These are phyloP conservation scores for Tachyglossus aculeatus DNA, from an alignment of 2,797 vertebrate species.

Conservation along the genomic window DNA sequence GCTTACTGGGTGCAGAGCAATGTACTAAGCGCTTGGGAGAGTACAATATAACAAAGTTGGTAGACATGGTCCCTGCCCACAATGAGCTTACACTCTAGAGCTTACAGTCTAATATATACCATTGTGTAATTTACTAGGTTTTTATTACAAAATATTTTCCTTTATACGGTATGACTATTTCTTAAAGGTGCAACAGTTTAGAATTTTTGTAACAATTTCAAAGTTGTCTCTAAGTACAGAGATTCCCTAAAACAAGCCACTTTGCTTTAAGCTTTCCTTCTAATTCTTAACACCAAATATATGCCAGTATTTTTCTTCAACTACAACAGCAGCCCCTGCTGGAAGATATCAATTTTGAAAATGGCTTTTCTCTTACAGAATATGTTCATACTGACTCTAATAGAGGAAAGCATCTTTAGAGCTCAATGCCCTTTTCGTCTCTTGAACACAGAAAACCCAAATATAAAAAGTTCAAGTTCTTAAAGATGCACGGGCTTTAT, in stretches of 20 bases:
- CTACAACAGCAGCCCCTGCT: constrained; percentile 51
- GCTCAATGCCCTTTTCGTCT: neutral
- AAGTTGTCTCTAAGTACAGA: constrained; percentile 19
- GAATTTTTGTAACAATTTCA: no score
- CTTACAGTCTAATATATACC: neutral
- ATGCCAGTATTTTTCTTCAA: neutral
- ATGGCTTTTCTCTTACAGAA: constrained; percentile 2
- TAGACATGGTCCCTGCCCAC: no score
- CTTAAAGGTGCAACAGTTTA: no score
- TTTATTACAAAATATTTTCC: constrained; percentile 27
- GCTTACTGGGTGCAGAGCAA: no score
- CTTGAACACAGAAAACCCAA: neutral
- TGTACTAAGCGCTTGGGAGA: no score
- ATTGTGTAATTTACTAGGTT: neutral
- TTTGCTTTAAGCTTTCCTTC: neutral
- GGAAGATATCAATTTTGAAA: constrained; percentile 17
- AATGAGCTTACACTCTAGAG: no score
- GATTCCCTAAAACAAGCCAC: neutral
- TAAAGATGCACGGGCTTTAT: constrained; percentile 89
- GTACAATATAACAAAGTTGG: no score
- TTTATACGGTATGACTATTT: no score
- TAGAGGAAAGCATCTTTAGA: neutral
- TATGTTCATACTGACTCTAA: constrained; percentile 1
- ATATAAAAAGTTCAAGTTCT: constrained; percentile 74
- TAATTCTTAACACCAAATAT: neutral